Base-by-base conservation (phyloP, 2,888 invertebrate genomes). In the Antitype chi region DNA sequence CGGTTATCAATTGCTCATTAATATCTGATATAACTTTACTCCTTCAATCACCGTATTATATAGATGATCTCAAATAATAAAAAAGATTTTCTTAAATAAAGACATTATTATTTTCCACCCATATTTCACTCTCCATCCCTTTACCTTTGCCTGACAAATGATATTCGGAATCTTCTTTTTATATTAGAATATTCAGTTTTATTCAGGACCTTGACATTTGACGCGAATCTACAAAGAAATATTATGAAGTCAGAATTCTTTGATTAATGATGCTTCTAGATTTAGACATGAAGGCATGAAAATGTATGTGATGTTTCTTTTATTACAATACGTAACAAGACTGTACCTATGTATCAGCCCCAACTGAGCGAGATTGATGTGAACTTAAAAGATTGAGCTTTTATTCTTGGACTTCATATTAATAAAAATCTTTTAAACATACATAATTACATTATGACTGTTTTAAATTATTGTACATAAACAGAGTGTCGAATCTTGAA, bases 141-240 rank as follows among this genome's bases (percentile, higher is more conserved):
- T 74, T 86, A 84, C 86, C 59, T 73, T 25, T 25, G 9, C 74
- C 62, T 86, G 83, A 84, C 86, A 84, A 84, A 83, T 84, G 64
- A 84, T 84, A 72, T 86, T 74, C 79, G 53, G 59, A 72, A 72
- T 86, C 59, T 66, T 28, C 47, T 69, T 74, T 75, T 83, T 69
- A 66, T 70, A 71, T 70, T 32, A 80, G 25, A 60, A 81, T 60
- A 64, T 76, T 66, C 78, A 62, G 62, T 71, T 71, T 74, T 69
- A 47, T 71, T 52, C 47, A 25, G 32, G 66, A 70, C 82, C 87
- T 87, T 78, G 82, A 71, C 75, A 85, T 69, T 66, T 76, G 70
- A 80, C 57, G 68, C 64, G 66, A 72, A 75, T 85, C 76, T 69
- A 15, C 11, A 80, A 79, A 73, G 70, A 83, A 74, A 78, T 73